Conservation (phyloP, 2,888 invertebrate genomes). For the Pyrrhosoma nymphula region DNA sequence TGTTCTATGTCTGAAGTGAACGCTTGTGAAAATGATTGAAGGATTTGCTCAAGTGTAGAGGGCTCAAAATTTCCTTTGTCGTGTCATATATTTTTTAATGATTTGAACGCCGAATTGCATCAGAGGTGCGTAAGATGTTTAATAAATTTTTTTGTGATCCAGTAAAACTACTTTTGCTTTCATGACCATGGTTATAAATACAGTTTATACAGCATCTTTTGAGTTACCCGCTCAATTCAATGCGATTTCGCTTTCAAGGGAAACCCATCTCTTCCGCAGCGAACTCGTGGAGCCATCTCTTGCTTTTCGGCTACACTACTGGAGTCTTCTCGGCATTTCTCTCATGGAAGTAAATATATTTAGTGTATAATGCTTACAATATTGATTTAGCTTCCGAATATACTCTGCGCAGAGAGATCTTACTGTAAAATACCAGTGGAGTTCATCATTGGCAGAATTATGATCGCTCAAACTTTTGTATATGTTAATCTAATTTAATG, state of each 20-base stretch:
- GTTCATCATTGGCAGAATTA: too few species aligned
- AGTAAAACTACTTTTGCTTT: too few species aligned
- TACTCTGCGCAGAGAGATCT: background rate
- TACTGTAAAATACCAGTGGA: background rate
- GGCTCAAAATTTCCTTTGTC: too few species aligned
- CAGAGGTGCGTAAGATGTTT: too few species aligned
- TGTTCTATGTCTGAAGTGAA: too few species aligned
- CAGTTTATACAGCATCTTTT: background rate
- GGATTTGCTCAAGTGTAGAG: too few species aligned
- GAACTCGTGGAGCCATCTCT: slow-evolving; percentile 29
- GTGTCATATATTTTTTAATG: too few species aligned
- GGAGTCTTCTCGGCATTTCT: background rate
- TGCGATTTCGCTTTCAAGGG: background rate
- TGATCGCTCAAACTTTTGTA: too few species aligned
- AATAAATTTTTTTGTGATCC: too few species aligned
- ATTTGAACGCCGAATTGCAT: too few species aligned
- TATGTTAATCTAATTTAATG: too few species aligned
- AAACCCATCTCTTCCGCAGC: background rate
- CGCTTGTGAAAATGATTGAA: too few species aligned
- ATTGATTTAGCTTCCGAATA: background rate
- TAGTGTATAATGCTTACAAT: background rate
- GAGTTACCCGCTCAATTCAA: background rate
- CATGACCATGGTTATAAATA: background rate
- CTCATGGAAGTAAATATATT: background rate
- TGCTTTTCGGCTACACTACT: background rate